Percentiles rank a stretch among this genome's conserved stretches.
phyloP scores from a whole-genome alignment of 1,140 invertebrate genomes.

The Patella vulgata region DNA sequence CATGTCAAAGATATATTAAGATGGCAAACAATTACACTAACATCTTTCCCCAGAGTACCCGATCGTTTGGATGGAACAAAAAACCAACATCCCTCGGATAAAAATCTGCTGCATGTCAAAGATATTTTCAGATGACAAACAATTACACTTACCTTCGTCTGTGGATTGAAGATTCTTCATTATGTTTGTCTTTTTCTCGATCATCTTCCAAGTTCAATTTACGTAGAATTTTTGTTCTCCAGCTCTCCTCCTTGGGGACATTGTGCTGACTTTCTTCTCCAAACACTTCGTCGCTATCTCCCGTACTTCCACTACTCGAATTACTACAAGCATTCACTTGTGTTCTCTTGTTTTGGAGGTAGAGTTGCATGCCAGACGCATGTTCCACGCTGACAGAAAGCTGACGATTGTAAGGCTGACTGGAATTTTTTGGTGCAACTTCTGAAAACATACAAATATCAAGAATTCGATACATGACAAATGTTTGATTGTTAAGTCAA shows the following conservation, averaged over 20 bases:
- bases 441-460: neutral
- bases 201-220: constrained; percentile 6
- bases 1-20: too few species aligned
- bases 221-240: neutral
- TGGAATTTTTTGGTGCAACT: neutral
- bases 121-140: too few species aligned
- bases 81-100: too few species aligned
- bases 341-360: too few species aligned
- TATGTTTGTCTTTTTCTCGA: neutral
- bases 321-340: neutral
- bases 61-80: too few species aligned
- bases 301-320: constrained; percentile 36
- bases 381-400: constrained; percentile 30
- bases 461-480: too few species aligned
- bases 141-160: constrained; percentile 4
- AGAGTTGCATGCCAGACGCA: constrained; percentile 8
- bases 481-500: too few species aligned
- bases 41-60: too few species aligned
- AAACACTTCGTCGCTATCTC: constrained; percentile 45
- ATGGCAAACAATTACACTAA: neutral
- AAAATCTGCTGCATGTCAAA: too few species aligned
- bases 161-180: too few species aligned
- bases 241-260: neutral
- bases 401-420: constrained; percentile 18
- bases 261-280: constrained; percentile 15